Evolutionary conservation across 2,797 vertebrate species (phyloP).

Genomic region (Eulemur albifrons): DNA sequence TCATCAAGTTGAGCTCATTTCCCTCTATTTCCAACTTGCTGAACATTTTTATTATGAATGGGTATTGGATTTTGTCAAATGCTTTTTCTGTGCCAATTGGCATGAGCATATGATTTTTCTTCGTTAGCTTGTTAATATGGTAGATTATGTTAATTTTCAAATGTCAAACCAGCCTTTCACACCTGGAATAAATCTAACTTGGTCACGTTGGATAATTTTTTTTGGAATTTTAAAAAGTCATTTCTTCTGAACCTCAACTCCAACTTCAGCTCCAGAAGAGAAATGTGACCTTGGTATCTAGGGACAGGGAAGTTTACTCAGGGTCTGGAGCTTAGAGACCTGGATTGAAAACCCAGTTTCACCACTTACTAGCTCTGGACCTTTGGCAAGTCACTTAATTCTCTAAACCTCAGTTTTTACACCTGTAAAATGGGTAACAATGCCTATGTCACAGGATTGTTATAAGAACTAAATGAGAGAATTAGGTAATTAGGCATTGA

Average conservation of each 20-base stretch:
- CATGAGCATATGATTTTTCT: background rate
- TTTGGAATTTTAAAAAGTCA: background rate
- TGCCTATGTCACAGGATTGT: background rate
- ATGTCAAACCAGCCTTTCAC: background rate
- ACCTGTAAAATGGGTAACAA: constrained; percentile 31
- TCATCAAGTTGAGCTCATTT: background rate
- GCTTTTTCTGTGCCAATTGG: constrained; percentile 1
- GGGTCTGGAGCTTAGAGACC: background rate
- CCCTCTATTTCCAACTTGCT: background rate
- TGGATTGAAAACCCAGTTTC: constrained; percentile 40
- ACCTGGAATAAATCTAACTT: constrained; percentile 5
- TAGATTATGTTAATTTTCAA: constrained; percentile 20
- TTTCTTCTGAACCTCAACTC: constrained; percentile 28
- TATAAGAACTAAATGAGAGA: background rate
- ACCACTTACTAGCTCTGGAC: background rate
- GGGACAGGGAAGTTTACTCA: background rate
- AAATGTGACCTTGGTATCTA: background rate
- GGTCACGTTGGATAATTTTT: background rate
- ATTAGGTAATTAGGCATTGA: background rate
- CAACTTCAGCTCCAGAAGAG: background rate
- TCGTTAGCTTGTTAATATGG: background rate
- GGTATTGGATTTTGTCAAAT: background rate
- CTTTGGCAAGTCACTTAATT: constrained; percentile 14
- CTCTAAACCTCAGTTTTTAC: constrained; percentile 24
- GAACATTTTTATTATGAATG: background rate